phyloP scores from a whole-genome alignment of 2,113 vertebrate species.

The Pungitius pungitius region DNA sequence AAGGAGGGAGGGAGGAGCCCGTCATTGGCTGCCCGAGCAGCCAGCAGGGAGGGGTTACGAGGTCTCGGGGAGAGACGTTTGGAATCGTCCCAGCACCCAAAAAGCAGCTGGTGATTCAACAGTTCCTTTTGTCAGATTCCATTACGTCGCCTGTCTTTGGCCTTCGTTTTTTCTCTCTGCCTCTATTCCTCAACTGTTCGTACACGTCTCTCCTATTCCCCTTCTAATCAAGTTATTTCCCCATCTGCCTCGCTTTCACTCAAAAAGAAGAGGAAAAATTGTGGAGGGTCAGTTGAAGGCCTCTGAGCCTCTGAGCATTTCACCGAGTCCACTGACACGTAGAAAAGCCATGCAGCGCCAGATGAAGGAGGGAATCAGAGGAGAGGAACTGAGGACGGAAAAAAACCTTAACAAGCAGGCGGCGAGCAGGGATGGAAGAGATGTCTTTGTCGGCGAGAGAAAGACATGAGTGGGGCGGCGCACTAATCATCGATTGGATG shows the following conservation, averaged over 20 bases:
- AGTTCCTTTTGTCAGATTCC: conserved; percentile 71
- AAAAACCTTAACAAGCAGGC: conserved; percentile 31
- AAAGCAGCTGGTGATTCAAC: conserved; percentile 64
- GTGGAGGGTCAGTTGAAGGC: conserved; percentile 50
- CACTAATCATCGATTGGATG: conserved; percentile 94
- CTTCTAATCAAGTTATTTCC: conserved; percentile 49
- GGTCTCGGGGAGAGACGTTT: conserved; percentile 65
- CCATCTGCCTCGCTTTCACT: conserved; percentile 48
- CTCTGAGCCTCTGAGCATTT: conserved; percentile 19
- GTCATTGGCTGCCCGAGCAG: conserved; percentile 39
- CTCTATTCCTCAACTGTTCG: conserved; percentile 11
- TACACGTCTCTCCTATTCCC: conserved; percentile 3
- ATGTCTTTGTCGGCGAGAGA: conserved; percentile 85
- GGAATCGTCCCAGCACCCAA: conserved; percentile 59
- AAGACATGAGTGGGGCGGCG: conserved; percentile 82
- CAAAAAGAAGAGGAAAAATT: conserved; percentile 31
- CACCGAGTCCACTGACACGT: neutral
- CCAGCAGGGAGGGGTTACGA: conserved; percentile 48
- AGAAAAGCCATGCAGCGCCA: conserved; percentile 16
- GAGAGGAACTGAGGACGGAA: conserved; percentile 55
- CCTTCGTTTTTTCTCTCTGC: conserved; percentile 5
- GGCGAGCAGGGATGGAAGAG: conserved; percentile 60
- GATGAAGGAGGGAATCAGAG: conserved; percentile 47
- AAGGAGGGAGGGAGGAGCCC: conserved; percentile 33
- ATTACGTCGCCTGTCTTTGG: conserved; percentile 54